Conservation (phyloP, 2,797 vertebrate species). For the Amniataba percoides region DNA sequence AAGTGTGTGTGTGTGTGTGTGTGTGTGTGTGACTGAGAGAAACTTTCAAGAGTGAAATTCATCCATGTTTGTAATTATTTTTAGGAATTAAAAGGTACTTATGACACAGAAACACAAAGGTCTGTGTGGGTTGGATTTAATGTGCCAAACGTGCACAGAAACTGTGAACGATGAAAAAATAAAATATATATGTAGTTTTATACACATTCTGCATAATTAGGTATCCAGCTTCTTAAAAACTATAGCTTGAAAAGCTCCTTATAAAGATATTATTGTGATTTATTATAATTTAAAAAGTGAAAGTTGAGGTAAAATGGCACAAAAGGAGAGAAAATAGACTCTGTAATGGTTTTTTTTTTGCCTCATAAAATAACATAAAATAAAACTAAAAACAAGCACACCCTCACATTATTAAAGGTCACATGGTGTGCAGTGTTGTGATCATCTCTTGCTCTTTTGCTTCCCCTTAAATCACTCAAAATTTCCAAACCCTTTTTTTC, state of each 20-base stretch:
- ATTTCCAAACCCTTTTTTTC: neutral
- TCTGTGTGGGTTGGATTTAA: constrained; percentile 8
- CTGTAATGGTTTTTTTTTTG: neutral
- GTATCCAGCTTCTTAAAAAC: too few relatives aligned
- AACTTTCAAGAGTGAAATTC: constrained; percentile 10
- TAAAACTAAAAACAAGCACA: neutral
- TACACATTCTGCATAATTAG: neutral
- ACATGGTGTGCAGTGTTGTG: neutral
- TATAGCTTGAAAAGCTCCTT: too few relatives aligned
- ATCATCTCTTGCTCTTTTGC: neutral
- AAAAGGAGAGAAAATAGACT: neutral
- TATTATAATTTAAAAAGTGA: too few relatives aligned
- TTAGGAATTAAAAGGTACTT: neutral
- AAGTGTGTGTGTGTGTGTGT: neutral
- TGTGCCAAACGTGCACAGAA: neutral
- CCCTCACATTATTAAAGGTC: neutral
- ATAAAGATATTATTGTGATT: neutral
- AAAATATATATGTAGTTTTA: neutral
- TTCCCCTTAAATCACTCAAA: neutral
- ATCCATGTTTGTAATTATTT: constrained; percentile 9
- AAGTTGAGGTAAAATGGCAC: too few relatives aligned
- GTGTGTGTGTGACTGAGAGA: constrained; percentile 21
- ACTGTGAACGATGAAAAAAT: neutral
- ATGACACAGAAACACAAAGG: neutral
- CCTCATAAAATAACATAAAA: neutral